phyloP scores from a whole-genome alignment of 2,888 invertebrate genomes.

The Drosophila kanekoi region DNA sequence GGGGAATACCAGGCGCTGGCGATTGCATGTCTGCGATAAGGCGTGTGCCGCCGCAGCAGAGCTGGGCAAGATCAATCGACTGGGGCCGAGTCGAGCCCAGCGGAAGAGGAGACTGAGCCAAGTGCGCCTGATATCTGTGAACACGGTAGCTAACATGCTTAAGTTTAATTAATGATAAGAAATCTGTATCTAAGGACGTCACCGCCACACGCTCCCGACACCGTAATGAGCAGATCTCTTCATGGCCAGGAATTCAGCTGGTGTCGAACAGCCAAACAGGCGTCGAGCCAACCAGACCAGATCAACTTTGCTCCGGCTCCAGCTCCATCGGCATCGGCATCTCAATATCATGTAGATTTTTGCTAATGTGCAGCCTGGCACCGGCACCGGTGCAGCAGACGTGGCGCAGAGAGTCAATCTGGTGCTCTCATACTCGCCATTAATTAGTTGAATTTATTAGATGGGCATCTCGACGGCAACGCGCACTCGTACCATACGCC shows the following conservation, averaged over 20 bases:
- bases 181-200: conserved; percentile 84
- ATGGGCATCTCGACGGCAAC: conserved; percentile 76
- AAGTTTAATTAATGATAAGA: conserved; percentile 85
- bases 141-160: conserved; percentile 85
- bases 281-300: not conserved
- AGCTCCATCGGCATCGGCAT: conserved; percentile 64
- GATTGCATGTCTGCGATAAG: conserved; percentile 83
- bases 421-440: conserved; percentile 82
- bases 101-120: conserved; percentile 13
- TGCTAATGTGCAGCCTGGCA: conserved; percentile 75
- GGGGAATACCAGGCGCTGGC: conserved; percentile 60
- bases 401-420: conserved; percentile 62
- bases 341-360: conserved; percentile 82
- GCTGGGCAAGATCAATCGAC: conserved; percentile 53
- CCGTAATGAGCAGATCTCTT: conserved; percentile 61
- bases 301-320: not conserved
- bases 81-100: conserved; percentile 2
- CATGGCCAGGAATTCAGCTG: conserved; percentile 64
- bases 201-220: conserved; percentile 56
- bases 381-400: conserved; percentile 22
- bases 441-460: conserved; percentile 85
- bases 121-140: conserved; percentile 66
- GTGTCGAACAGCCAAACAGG: conserved; percentile 28
- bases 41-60: conserved; percentile 69
- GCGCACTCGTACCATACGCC: conserved; percentile 62